These are phyloP conservation scores for Rhynchonycteris naso DNA, from an alignment of 2,797 vertebrate genomes.

Conservation along the genomic window DNA sequence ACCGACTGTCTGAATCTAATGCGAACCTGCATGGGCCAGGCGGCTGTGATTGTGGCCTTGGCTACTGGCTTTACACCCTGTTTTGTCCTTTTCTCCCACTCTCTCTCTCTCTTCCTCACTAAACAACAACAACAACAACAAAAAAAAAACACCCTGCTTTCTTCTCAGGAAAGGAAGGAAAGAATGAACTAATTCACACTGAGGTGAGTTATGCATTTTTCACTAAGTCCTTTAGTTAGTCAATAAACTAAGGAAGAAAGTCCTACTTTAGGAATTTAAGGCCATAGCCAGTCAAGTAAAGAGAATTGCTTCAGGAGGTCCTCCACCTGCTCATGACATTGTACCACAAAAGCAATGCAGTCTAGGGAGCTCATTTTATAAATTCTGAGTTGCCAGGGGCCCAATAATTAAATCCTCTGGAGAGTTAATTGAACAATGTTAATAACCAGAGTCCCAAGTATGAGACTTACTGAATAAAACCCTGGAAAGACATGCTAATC, in stretches of 20 bases:
- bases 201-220: not conserved
- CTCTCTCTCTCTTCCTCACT: no score
- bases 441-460: not conserved
- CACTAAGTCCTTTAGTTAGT: not conserved
- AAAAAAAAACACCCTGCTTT: not conserved
- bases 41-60: no score
- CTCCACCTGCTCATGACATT: not conserved
- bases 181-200: not conserved
- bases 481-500: not conserved
- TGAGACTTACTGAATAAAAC: not conserved
- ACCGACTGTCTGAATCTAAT: no score
- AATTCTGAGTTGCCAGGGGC: not conserved
- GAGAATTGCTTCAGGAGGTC: not conserved
- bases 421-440: not conserved
- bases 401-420: not conserved
- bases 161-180: not conserved
- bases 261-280: not conserved
- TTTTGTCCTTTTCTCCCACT: no score
- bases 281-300: not conserved
- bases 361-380: not conserved
- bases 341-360: not conserved
- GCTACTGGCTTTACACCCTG: no score
- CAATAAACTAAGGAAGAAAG: not conserved
- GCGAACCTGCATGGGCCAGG: no score
- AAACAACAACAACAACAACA: no score